Base-by-base conservation (phyloP, 2,888 invertebrate species). In the Eupithecia subfuscata region DNA sequence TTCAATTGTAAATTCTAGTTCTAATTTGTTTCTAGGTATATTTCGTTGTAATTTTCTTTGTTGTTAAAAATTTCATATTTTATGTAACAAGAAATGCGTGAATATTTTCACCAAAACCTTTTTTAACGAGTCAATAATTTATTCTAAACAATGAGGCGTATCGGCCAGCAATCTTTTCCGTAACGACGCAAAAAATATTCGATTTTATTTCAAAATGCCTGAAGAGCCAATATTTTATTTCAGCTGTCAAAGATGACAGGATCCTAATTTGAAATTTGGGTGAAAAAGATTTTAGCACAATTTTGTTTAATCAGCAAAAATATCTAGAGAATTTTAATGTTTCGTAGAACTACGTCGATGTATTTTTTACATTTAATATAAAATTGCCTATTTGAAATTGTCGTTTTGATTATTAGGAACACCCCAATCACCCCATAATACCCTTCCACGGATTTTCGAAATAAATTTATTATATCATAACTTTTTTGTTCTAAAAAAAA, bases 221-320 rank as follows among this genome's bases (percentile, higher is more conserved):
- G 12, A 22, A 56, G 22, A 56, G 56, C 22, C 56, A 22, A 56
- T 56, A 56, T 56, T 56, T 56, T 56, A 56, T 56, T 22, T 22
- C 56, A 56, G 56, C 56, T 56, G 56, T 56, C 56, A 56, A 56
- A 56, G 22, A 56, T 56, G 56, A 56, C 12, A 22, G 56, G 56
- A 56, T 22, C 56, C 56, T 56, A n/a, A 56, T n/a, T n/a, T 9
- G 9, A n/a, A 52, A 56, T 56, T 56, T 22, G 8, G 52, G 52
- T 22, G 52, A 12, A 56, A 22, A 34, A 16, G 3, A 9, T n/a
- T 52, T 34, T 64, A 16, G 14, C 30, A 30, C 16, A 30, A 30
- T 30, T 16, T 16, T 30, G 16, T 16, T 63, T 2, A 30, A 16
- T 60, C 22, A n/a, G 0, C 18, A 1, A 52, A 52, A 52, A 52